phyloP scores from a whole-genome alignment of 2,888 invertebrate species.

The Girardia tigrina region DNA sequence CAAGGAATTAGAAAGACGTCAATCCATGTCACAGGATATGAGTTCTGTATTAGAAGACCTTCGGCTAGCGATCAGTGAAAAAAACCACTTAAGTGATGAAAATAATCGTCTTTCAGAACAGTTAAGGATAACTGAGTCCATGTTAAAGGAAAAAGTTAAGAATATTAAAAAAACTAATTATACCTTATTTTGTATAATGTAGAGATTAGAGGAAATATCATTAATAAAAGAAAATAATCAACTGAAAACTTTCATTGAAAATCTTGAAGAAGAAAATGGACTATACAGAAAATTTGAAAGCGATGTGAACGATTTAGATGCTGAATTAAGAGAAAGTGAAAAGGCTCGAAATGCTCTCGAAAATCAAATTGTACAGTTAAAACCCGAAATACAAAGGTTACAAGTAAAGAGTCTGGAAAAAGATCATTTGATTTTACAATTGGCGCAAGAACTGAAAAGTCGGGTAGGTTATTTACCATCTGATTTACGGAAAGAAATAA shows the following conservation, averaged over 20 bases:
- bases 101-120: background rate
- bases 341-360: background rate
- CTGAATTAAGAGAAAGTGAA: background rate
- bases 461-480: background rate
- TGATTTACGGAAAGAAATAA: background rate
- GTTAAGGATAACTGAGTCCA: background rate
- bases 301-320: background rate
- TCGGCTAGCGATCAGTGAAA: background rate
- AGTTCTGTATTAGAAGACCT: background rate
- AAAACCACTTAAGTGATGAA: background rate
- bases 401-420: background rate
- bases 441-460: conserved; percentile 8
- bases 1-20: background rate
- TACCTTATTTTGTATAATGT: background rate
- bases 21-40: background rate
- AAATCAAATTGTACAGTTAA: background rate
- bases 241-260: background rate
- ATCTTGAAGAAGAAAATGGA: background rate
- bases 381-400: background rate
- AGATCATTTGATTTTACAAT: conserved; percentile 1
- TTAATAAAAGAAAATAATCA: conserved; percentile 14
- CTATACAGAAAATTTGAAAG: background rate
- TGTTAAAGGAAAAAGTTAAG: background rate
- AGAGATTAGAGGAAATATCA: background rate
- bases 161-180: background rate